Evolutionary conservation across 2,797 vertebrate genomes (phyloP), one percentile per base, ranked within the genome.

Genomic region (Platyrinchus mystaceus): DNA sequence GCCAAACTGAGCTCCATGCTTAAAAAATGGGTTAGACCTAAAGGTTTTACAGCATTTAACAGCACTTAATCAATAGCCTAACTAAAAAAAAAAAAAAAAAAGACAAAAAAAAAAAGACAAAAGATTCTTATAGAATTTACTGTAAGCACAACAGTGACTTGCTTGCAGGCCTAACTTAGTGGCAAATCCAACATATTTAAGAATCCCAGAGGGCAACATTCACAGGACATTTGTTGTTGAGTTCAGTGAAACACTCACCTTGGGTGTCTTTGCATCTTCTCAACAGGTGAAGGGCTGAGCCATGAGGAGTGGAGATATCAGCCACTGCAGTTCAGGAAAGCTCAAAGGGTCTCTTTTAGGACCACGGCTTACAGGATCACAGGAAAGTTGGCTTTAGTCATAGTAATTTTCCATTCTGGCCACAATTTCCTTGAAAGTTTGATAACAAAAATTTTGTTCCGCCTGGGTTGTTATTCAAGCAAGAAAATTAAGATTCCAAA

Each of bases 161-260:
- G 23, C n/a, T 53, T 17, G 19, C 21, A 70, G 12, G 4, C 14
- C 37, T 37, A 24, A 34, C 4, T 7, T 37, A n/a, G 27, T 63
- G 7, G 22, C 4, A 10, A 70, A 30, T 32, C 18, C 19, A 27
- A 22, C 11, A 10, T 14, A 6, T 4, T 36, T 46, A 52, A 34
- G 44, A 26, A 34, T 39, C 12, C 15, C 12, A 22, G 17, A 39
- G 28, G 37, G 10, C 7, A 32, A 8, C 17, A 14, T 5, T 37
- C 10, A 12, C 21, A 49, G 34, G 10, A 37, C 11, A 14, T 70
- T 46, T 58, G 4, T 18, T 71, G 2, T 71, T 4, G 9, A 53
- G 14, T 5, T 26, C 28, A 16, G 37, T 30, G 49, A 11, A 55
- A 34, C 12, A 24, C 10, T 69, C 43, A 37, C 0, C 0, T 6